Evolutionary conservation across 2,113 vertebrate genomes (phyloP).

Genomic region (Gobiocypris rarus): DNA sequence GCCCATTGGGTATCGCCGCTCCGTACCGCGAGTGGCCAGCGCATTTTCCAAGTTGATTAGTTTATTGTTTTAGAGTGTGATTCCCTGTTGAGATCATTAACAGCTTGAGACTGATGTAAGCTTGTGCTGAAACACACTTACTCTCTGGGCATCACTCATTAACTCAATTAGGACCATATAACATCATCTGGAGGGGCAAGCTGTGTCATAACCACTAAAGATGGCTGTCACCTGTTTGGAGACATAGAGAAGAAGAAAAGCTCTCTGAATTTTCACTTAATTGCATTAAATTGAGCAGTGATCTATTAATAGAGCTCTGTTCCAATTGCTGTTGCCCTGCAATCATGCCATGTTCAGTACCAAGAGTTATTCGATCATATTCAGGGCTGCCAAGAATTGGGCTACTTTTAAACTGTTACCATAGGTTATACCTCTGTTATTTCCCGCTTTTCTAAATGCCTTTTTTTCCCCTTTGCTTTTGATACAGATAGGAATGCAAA

Average conservation of each 20-base stretch:
- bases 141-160: slow-evolving; percentile 63
- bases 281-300: slow-evolving; percentile 66
- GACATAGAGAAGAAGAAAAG: slow-evolving; percentile 52
- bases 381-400: not conserved
- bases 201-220: slow-evolving; percentile 73
- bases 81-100: slow-evolving; percentile 69
- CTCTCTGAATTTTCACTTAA: slow-evolving; percentile 73
- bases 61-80: slow-evolving; percentile 62
- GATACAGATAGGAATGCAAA: no score
- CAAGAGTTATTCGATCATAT: slow-evolving; percentile 6
- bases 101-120: slow-evolving; percentile 61
- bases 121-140: slow-evolving; percentile 61
- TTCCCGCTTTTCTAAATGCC: no score
- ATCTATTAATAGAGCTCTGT: slow-evolving; percentile 75
- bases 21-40: slow-evolving; percentile 45
- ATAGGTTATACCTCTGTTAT: not conserved
- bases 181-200: slow-evolving; percentile 68
- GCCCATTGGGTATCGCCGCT: slow-evolving; percentile 46
- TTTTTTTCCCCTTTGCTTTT: no score
- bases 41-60: slow-evolving; percentile 54
- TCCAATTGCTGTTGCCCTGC: slow-evolving; percentile 70
- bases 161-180: slow-evolving; percentile 67
- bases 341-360: slow-evolving; percentile 66
- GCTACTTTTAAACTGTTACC: not conserved
- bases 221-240: slow-evolving; percentile 76